Conservation (phyloP, 2,113 vertebrate species). For the Coturnix japonica region DNA sequence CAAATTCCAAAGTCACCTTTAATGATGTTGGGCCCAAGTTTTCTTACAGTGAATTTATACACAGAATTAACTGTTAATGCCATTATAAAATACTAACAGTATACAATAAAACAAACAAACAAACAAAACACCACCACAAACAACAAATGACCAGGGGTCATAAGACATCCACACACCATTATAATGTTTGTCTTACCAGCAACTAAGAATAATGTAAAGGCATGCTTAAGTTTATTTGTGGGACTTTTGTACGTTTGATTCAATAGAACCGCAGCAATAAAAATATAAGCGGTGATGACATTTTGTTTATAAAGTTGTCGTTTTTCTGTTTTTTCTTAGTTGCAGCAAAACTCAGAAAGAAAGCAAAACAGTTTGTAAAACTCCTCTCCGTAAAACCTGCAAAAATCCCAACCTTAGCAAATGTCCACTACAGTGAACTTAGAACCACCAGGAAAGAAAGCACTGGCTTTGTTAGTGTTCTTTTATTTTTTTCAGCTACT, state of each 20-base stretch:
- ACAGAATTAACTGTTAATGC: not conserved
- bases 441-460: not conserved
- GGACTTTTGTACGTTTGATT: not conserved
- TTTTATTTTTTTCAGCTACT: not conserved
- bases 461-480: not conserved
- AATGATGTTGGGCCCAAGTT: not conserved
- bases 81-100: not conserved
- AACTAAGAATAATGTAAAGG: not conserved
- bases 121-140: no score
- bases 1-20: not conserved
- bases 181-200: not conserved
- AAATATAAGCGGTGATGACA: not conserved
- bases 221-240: not conserved
- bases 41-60: not conserved
- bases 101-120: not conserved
- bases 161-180: not conserved
- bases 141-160: accelerated
- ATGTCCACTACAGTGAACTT: not conserved
- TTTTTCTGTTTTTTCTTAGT: not conserved
- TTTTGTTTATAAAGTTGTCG: not conserved
- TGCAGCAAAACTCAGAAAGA: not conserved
- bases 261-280: not conserved
- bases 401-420: not conserved
- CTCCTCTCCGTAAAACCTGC: not conserved
- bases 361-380: not conserved